Conservation (phyloP, 2,797 vertebrate genomes). For the Streptopelia turtur region DNA sequence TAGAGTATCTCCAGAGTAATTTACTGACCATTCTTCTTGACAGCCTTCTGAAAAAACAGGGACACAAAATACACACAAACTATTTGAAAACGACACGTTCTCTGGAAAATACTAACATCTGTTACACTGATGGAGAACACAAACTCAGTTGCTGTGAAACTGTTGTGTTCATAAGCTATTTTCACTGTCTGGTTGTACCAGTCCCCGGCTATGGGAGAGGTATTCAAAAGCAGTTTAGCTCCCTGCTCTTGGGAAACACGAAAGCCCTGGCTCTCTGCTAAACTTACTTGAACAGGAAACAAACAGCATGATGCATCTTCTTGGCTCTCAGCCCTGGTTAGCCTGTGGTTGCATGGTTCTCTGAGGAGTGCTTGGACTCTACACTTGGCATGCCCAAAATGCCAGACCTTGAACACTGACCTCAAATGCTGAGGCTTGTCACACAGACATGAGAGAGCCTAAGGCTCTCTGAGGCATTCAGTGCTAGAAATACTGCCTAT, state of each 20-base stretch:
- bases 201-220: background rate
- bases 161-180: background rate
- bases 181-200: background rate
- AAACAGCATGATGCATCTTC: background rate
- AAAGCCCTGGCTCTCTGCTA: background rate
- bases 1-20: background rate
- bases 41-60: background rate
- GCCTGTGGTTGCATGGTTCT: background rate
- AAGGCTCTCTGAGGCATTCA: background rate
- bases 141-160: background rate
- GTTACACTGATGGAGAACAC: background rate
- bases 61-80: background rate
- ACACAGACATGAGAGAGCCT: fast-evolving
- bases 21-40: background rate
- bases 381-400: too few relatives aligned
- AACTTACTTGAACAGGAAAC: background rate
- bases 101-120: background rate
- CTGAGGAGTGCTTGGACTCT: background rate
- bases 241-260: background rate
- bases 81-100: background rate
- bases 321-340: too few relatives aligned
- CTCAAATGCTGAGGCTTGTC: background rate
- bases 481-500: background rate
- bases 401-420: background rate
- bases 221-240: background rate